Base-by-base conservation (phyloP, 2,888 invertebrate genomes). In the Callyntrura sp. region DNA sequence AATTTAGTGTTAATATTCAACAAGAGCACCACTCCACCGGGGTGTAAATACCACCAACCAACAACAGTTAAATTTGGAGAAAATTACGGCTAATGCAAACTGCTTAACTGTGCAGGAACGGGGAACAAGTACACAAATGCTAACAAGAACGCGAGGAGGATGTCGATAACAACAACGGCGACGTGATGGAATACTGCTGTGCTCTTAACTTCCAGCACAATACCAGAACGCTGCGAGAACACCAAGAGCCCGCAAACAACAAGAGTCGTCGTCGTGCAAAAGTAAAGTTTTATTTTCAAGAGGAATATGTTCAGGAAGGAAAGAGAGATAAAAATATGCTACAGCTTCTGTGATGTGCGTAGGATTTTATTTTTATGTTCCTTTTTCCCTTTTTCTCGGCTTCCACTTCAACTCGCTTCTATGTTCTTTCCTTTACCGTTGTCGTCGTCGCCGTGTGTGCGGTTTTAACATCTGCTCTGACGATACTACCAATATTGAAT, bases 181-280 rank as follows among this genome's bases (percentile, higher is more conserved):
- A 48, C 43, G 68, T 20, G 45, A 73, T 20, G 20, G 48, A 73
- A 73, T 73, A 45, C 48, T 23, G 11, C 23, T 45, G 17, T 65
- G 9, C 35, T 5, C 73, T 2, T 45, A 35, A 35, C 6, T 35
- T 70, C 6, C 43, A 43, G 0, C n/a, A 57, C 57, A n/a, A 57
- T n/a, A n/a, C n/a, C 35, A 35, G 35, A 55, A 55, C 35, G 35
- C 2, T 35, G 35, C 6, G 35, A 35, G 17, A n/a, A 5, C 51
- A 3, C 11, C 6, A 6, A 35, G 17, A n/a, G n/a, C 51, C 51
- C 11, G n/a, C 57, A n/a, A 57, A 17, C 57, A 57, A 57, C 17
- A 57, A 17, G 0, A 2, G 51, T 51, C 51, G n/a, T 17, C n/a
- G n/a, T n/a, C n/a, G n/a, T 35, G 6, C 35, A 57, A 57, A 57